Evolutionary conservation across 2,888 invertebrate genomes (phyloP).

Genomic region (Tribolium freemani): DNA sequence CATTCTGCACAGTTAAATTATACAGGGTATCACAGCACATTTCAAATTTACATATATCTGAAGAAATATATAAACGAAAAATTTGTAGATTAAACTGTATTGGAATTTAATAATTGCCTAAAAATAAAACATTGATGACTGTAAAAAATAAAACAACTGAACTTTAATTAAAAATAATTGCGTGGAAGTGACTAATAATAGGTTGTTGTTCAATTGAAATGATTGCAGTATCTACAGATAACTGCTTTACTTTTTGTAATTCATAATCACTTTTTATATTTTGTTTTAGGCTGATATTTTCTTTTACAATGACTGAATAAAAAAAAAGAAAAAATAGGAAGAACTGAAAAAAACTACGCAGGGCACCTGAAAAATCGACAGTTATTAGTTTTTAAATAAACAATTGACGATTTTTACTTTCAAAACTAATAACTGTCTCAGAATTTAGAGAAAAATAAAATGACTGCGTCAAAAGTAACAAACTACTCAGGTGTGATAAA

Average conservation of each 20-base stretch:
- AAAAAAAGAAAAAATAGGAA: background rate
- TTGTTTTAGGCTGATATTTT: constrained; percentile 12
- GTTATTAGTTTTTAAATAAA: background rate
- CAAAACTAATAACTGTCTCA: background rate
- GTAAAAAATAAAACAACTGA: too few relatives aligned
- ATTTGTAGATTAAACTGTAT: too few relatives aligned
- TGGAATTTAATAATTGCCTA: too few relatives aligned
- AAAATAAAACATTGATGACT: too few relatives aligned
- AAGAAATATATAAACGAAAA: too few relatives aligned
- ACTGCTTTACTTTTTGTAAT: background rate
- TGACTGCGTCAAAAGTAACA: background rate
- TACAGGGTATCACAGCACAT: too few relatives aligned
- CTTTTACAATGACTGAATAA: background rate
- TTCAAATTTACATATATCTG: too few relatives aligned
- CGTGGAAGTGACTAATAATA: background rate
- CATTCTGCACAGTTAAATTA: too few relatives aligned
- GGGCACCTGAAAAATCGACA: constrained; percentile 4
- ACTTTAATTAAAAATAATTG: background rate
- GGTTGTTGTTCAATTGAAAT: background rate
- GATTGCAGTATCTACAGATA: background rate
- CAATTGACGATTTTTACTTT: background rate
- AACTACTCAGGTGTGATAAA: background rate
- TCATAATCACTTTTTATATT: background rate
- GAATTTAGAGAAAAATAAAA: background rate
- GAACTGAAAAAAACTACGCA: constrained; percentile 6